These are phyloP conservation scores for Galaxias olidus DNA, from an alignment of 2,797 vertebrate genomes.

Conservation along the genomic window DNA sequence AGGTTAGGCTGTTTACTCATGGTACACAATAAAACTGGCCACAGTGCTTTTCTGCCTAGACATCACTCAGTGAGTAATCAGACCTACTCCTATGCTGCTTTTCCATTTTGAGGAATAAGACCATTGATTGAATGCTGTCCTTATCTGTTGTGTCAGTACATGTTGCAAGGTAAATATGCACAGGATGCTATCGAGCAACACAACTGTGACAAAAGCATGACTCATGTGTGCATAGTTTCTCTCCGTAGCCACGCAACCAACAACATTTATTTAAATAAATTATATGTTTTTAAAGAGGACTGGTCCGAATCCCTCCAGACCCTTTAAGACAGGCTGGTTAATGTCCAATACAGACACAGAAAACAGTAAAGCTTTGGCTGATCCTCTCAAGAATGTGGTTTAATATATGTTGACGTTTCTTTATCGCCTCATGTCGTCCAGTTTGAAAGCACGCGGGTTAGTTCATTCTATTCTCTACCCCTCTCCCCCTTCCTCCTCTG, in stretches of 20 bases:
- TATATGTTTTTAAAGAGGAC: too few relatives aligned
- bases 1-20: too few relatives aligned
- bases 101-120: constrained; percentile 17
- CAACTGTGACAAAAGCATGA: not conserved
- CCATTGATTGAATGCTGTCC: constrained; percentile 27
- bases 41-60: too few relatives aligned
- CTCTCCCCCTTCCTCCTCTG: constrained; percentile 63
- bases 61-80: too few relatives aligned
- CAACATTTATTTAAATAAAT: not conserved
- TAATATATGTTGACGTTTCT: constrained; percentile 10
- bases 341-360: not conserved
- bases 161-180: constrained; percentile 26
- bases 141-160: constrained; percentile 33
- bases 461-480: constrained; percentile 63
- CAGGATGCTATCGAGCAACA: constrained; percentile 19
- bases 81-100: constrained; percentile 11
- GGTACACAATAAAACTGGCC: too few relatives aligned
- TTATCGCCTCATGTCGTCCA: constrained; percentile 42
- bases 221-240: constrained; percentile 1
- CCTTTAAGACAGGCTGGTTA: too few relatives aligned
- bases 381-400: constrained; percentile 6
- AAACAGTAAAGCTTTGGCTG: not conserved
- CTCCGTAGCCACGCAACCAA: not conserved
- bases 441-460: constrained; percentile 44
- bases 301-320: too few relatives aligned